phyloP scores from a whole-genome alignment of 2,888 invertebrate genomes.

The Candidula unifasciata region DNA sequence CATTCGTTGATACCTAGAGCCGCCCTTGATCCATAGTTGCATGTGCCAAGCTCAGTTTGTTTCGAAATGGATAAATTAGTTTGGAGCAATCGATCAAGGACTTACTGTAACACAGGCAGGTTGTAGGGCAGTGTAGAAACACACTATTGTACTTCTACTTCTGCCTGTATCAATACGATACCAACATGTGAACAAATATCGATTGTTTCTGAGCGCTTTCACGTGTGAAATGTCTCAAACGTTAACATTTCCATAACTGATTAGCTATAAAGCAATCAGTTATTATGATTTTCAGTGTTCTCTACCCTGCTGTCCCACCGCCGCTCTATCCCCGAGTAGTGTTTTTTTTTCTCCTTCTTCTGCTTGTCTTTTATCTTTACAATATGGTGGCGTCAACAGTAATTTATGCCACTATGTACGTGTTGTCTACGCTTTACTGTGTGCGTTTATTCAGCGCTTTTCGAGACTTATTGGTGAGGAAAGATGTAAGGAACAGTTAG shows the following conservation, averaged over 20 bases:
- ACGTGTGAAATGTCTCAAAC: conserved; percentile 25
- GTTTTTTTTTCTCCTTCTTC: not conserved
- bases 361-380: not conserved
- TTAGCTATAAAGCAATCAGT: conserved; percentile 20
- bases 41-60: not conserved
- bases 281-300: conserved; percentile 11
- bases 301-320: not conserved
- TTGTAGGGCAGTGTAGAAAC: not conserved
- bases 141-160: not conserved
- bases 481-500: not conserved
- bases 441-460: not conserved
- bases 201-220: conserved; percentile 27
- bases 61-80: not conserved
- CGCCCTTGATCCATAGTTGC: too few relatives aligned
- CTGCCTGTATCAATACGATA: not conserved
- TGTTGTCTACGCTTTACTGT: not conserved
- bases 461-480: not conserved
- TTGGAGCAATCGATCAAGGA: not conserved
- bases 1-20: too few relatives aligned
- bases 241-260: conserved; percentile 15
- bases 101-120: not conserved
- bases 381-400: not conserved
- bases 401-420: not conserved
- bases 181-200: conserved; percentile 19
- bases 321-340: too few relatives aligned